Conservation (phyloP, 2,113 vertebrate genomes). For the Elachura formosa region DNA sequence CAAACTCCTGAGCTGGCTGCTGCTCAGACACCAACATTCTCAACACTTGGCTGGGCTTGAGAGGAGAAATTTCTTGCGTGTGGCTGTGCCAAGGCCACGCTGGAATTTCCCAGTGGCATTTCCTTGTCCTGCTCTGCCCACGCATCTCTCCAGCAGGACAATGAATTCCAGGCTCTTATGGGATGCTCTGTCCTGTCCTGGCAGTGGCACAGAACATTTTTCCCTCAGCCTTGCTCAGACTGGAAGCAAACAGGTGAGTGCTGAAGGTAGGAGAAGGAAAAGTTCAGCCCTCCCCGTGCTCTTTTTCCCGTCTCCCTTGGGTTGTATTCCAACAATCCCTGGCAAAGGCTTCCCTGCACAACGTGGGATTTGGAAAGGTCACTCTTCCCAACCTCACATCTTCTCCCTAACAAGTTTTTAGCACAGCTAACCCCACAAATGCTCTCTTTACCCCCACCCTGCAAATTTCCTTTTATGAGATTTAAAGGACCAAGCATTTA, state of each 20-base stretch:
- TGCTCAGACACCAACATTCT: neutral
- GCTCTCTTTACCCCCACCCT: neutral
- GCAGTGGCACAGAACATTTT: neutral
- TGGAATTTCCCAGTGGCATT: neutral
- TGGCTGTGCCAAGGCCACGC: neutral
- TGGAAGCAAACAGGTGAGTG: neutral
- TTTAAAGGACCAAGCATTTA: neutral
- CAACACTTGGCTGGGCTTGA: neutral
- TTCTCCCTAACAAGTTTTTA: neutral
- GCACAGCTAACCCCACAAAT: neutral
- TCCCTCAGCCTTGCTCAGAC: neutral
- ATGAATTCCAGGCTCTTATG: neutral
- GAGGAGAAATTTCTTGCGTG: neutral
- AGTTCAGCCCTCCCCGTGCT: neutral
- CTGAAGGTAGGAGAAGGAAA: neutral
- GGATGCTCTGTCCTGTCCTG: neutral
- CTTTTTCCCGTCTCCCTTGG: neutral
- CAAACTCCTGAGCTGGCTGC: neutral
- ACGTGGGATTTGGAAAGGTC: neutral
- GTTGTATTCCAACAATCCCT: neutral
- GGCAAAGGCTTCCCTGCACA: neutral
- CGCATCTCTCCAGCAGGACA: neutral
- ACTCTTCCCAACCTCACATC: neutral
- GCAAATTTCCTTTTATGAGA: neutral
- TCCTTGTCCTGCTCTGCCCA: neutral